phyloP scores from a whole-genome alignment of 2,888 invertebrate species.

The Hypsopygia costalis region DNA sequence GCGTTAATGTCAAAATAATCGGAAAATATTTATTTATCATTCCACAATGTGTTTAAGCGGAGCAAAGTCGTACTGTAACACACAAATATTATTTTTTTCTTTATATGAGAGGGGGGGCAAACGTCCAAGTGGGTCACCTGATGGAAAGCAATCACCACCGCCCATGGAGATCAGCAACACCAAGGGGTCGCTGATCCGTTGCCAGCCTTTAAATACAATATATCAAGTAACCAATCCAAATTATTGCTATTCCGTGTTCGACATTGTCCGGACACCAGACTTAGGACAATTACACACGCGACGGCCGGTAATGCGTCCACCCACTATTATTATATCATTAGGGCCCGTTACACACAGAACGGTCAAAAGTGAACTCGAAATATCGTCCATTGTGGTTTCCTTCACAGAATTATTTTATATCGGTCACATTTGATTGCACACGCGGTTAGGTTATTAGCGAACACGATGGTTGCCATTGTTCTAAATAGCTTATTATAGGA shows the following conservation, averaged over 20 bases:
- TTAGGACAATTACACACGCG: conserved; percentile 57
- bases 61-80: no score
- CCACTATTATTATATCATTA: conserved; percentile 60
- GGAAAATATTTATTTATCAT: no score
- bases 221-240: conserved; percentile 15
- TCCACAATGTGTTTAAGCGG: no score
- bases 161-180: no score
- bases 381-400: conserved; percentile 38
- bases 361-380: conserved; percentile 36
- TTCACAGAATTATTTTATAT: conserved; percentile 33
- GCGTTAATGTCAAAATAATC: no score
- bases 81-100: no score
- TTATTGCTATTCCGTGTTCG: conserved; percentile 5
- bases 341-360: conserved; percentile 44
- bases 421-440: conserved; percentile 23
- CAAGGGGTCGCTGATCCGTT: no score
- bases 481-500: no score
- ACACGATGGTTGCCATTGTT: not conserved
- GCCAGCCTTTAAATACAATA: no score
- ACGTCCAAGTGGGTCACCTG: no score
- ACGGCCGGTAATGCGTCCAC: conserved; percentile 36
- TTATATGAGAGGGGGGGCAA: no score
- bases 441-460: conserved; percentile 22
- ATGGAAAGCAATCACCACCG: no score
- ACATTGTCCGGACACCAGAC: conserved; percentile 24